These are phyloP conservation scores for Trichosurus vulpecula DNA, from an alignment of 2,797 vertebrate species.

Conservation along the genomic window DNA sequence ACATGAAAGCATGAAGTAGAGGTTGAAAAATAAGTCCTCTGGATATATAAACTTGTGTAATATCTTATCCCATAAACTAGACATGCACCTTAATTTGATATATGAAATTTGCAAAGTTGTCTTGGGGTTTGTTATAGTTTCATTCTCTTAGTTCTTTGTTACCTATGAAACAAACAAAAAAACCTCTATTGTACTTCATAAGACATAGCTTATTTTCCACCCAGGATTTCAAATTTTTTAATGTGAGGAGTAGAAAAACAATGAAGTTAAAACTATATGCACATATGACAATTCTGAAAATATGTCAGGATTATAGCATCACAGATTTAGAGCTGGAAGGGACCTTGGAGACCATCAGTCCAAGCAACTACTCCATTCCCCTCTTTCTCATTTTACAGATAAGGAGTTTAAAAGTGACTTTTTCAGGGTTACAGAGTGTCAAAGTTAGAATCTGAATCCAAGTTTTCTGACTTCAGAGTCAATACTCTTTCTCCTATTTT, in stretches of 20 bases:
- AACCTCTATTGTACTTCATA: not conserved
- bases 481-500: slow-evolving; percentile 18
- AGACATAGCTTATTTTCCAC: not conserved
- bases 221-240: slow-evolving; percentile 33
- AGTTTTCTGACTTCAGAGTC: not conserved
- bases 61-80: not conserved
- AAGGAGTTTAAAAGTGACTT: not conserved
- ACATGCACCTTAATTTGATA: not conserved
- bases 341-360: not conserved
- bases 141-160: slow-evolving; percentile 28
- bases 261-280: not conserved
- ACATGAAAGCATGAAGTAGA: not conserved
- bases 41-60: not conserved
- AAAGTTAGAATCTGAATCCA: not conserved
- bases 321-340: not conserved
- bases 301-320: not conserved
- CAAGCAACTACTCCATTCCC: not conserved
- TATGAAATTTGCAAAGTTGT: not conserved
- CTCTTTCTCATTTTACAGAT: not conserved
- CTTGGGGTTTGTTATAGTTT: not conserved
- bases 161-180: slow-evolving; percentile 13
- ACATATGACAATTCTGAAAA: not conserved
- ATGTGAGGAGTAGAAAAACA: not conserved
- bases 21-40: not conserved
- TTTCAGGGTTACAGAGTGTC: not conserved